Evolutionary conservation across 2,888 invertebrate genomes (phyloP).

Genomic region (Himalopsyche anomala): DNA sequence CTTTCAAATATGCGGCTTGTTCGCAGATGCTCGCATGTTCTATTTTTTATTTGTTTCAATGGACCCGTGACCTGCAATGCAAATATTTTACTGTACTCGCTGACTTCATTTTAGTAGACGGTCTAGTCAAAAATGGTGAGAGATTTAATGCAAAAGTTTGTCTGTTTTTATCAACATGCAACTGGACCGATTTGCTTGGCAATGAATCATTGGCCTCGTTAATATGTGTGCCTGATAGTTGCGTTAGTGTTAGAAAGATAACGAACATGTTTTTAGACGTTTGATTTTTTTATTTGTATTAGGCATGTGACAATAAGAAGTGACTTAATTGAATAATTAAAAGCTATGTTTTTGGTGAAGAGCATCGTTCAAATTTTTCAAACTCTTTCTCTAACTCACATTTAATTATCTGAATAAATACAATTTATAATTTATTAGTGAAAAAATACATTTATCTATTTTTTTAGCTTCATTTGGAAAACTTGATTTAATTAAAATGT

Average conservation of each 20-base stretch:
- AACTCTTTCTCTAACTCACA: too few species aligned
- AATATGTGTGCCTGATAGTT: not conserved
- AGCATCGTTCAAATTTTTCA: too few species aligned
- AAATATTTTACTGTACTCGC: not conserved
- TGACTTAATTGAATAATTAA: not conserved
- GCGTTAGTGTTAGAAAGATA: not conserved
- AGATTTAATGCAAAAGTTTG: conserved; percentile 5
- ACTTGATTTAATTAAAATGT: too few species aligned
- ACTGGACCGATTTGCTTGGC: not conserved
- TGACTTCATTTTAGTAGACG: not conserved
- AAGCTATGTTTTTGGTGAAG: not conserved
- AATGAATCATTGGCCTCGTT: not conserved
- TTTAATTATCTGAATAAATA: too few species aligned
- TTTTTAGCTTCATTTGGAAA: too few species aligned
- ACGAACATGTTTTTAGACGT: not conserved
- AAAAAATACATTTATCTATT: too few species aligned
- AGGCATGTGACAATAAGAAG: conserved; percentile 11
- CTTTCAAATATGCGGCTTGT: not conserved
- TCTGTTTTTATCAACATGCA: not conserved
- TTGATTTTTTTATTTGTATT: not conserved
- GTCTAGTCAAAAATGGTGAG: conserved; percentile 1
- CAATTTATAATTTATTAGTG: too few species aligned
- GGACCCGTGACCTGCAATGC: conserved; percentile 27
- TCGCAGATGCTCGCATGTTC: conserved; percentile 7
- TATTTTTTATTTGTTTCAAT: conserved; percentile 15